phyloP scores from a whole-genome alignment of 64 coral and sea anemone species.

The Actinia equina region DNA sequence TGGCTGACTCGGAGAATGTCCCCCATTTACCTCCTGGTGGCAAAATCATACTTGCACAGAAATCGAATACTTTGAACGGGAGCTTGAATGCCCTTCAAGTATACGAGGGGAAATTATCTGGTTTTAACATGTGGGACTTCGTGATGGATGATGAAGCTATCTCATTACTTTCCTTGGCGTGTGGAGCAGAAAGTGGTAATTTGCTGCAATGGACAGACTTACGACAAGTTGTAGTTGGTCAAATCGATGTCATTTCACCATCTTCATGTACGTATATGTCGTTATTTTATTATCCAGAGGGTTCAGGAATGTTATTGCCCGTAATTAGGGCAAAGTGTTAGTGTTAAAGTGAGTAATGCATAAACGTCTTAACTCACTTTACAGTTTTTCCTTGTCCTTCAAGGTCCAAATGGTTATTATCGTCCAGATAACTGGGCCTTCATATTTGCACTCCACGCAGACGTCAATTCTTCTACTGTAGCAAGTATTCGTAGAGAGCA shows the following conservation, averaged over 20 bases:
- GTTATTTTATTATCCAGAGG: background rate
- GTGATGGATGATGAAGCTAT: background rate
- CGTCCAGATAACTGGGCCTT: constrained; percentile 32
- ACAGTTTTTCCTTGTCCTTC: background rate
- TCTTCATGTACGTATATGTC: constrained; percentile 32
- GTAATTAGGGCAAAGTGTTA: no score
- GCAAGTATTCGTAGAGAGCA: background rate
- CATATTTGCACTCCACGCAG: constrained; percentile 10
- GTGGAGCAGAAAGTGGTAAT: constrained; percentile 15
- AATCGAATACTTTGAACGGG: background rate
- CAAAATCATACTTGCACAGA: constrained; percentile 7
- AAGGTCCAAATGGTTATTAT: constrained; percentile 31
- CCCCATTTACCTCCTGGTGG: background rate
- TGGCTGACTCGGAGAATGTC: background rate
- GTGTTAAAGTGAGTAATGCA: no score
- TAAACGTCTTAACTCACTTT: background rate
- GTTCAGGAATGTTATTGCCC: no score
- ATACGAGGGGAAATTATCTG: constrained; percentile 5
- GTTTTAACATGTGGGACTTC: constrained; percentile 37
- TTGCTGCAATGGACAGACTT: constrained; percentile 16
- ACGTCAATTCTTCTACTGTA: background rate
- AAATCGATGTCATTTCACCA: background rate
- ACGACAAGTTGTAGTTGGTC: background rate
- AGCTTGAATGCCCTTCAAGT: background rate
- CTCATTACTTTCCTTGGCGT: background rate